Base-by-base conservation (phyloP, 1,140 invertebrate species). In the Chlorops oryzae region DNA sequence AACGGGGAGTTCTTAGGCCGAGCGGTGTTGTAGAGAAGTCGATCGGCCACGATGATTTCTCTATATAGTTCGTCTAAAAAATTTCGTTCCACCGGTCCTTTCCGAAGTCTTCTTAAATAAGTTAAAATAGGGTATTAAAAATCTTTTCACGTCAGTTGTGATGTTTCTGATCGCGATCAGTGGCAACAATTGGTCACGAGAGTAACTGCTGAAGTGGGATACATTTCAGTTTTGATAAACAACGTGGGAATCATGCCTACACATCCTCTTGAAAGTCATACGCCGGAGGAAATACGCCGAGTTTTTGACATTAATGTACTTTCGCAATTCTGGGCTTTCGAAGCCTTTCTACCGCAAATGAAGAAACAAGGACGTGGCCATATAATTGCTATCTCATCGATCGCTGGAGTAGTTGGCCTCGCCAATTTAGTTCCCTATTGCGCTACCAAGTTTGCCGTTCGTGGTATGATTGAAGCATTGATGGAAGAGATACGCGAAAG, bases 161-260 rank as follows among this genome's bases (percentile, higher is more conserved):
- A 89, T 73, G 83, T 88, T 0, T 80, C 84, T 2, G 75, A 80
- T 21, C 73, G 81, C 0, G 77, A 81, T 3, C 66, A 80, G 7
- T 80, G 87, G 0, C 54, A 78, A 13, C 63, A 73, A 7, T 51
- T 82, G 18, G 80, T 78, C 1, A 73, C 78, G 9, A 77, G 74
- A 45, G 75, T 88, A 0, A 75, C 75, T 17, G 60, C 68, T 1
- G 80, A 86, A 56, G 80, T 87, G 0, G 86, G 86, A 2, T 74
- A 80, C 28, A 76, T 83, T 1, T 77, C 78, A 3, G 80, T 88
- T 47, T 64, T 88, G 43, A 72, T 88, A 3, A 89, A 89, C 58
- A 90, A 90, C 75, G 87, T 87, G 3, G 87, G 86, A 1, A 86
- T 90, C 21, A 85, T 88, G 80, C 83, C 83, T 0, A 80, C 79